Base-by-base conservation (phyloP, 2,113 vertebrate species). In the Engraulis encrasicolus region DNA sequence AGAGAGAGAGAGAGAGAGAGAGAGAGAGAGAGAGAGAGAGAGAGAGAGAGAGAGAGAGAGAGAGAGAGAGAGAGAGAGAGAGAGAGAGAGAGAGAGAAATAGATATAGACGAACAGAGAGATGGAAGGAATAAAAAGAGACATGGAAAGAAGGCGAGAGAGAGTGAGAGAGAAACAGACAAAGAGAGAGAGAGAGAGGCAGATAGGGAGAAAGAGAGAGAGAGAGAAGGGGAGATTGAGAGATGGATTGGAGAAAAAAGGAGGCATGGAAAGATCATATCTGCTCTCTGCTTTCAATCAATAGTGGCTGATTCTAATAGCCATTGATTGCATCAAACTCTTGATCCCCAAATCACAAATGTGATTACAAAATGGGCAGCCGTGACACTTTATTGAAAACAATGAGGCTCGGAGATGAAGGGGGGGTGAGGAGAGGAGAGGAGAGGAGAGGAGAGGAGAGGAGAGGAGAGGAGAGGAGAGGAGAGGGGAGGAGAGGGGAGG, bases 381-480 rank as follows among this genome's bases (percentile, higher is more conserved):
- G 87, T 94, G 94, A 94, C 93, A 95, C 91, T 95, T 95, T 95
- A 95, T 95, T 95, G 95, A 95, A 96, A 95, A 94, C 93, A 94
- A 94, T 95, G 93, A 94, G 92, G 89, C 93, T 90, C 27, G 9
- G 27, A 66, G 90, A 90, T 84, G 78, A n/a, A n/a, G n/a, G n/a
- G n/a, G n/a, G n/a, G n/a, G 88, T 81, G 84, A 92, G 87, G 89
- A 88, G 77, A 38, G 34, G 88, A 86, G 86, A 85, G 88, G 85
- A 82, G 84, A 84, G 89, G 87, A 87, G 89, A 90, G 86, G 58
- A 50, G 86, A 78, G 81, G 84, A 84, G 89, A 88, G 88, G 89
- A 90, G 86, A 78, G 61, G 86, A 78, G 88, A 86, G 88, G 89
- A 89, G 86, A 85, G 87, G 83, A 87, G 34, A 12, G 7, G 17